Base-by-base conservation (phyloP, 2,888 invertebrate species). In the Drosophila engyochracea region DNA sequence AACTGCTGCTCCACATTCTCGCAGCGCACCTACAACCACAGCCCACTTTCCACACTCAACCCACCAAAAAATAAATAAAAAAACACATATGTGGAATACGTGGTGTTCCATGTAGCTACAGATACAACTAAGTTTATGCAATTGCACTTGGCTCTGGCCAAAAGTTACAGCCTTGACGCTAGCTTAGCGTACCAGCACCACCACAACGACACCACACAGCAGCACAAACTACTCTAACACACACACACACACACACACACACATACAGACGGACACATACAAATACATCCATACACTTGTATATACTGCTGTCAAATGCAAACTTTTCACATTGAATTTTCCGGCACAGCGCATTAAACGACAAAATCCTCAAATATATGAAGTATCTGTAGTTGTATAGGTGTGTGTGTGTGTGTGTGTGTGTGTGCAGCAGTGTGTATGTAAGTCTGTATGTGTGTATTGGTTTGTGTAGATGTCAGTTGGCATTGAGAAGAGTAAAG, bases 321-420 rank as follows among this genome's bases (percentile, higher is more conserved):
- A 90, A 85, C 87, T 85, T 85, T 90, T 90, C 89, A 76, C 91
- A 89, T 85, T 90, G 85, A 81, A 86, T 85, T 85, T 90, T 85
- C 89, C 91, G 62, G 72, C 81, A 81, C 73, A 83, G 78, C 71
- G 77, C 89, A 80, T 77, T 64, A 75, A 78, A 76, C 78, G 90
- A 74, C 77, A 71, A 83, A 70, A 85, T 78, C 79, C 76, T 75
- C 66, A 70, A 74, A 52, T 66, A 73, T 69, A 70, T 41, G 39
- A 54, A 62, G 55, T 64, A 75, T 44, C 49, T 64, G 31, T 4
- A 52, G 25, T 35, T 57, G 31, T 41, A 41, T 37, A 35, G 44
- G 65, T 49, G 53, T 37, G 39, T 53, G 49, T 51, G 33, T 59
- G 49, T 66, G 30, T 30, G 65, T 49, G 59, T 37, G 67, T 64